phyloP scores from a whole-genome alignment of 1,140 invertebrate species.

The Drosophila melanica region DNA sequence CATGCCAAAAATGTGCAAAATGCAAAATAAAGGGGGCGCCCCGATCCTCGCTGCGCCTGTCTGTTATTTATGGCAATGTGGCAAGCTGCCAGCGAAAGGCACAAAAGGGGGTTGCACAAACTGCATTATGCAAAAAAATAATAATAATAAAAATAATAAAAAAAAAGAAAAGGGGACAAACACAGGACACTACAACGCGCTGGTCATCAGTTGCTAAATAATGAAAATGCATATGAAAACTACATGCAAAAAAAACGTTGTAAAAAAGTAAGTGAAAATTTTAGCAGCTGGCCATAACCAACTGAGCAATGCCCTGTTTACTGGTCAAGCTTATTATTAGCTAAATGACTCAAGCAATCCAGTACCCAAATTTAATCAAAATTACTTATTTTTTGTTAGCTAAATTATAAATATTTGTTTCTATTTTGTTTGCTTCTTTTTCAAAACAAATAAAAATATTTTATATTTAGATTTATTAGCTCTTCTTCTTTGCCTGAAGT shows the following conservation, averaged over 20 bases:
- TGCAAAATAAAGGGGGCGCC: conserved; percentile 57
- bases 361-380: too few species aligned
- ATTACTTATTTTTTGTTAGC: too few species aligned
- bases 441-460: too few species aligned
- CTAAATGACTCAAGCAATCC: too few species aligned
- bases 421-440: too few species aligned
- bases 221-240: conserved; percentile 29
- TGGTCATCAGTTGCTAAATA: conserved; percentile 26
- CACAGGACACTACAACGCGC: conserved; percentile 3
- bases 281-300: background rate
- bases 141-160: too few species aligned
- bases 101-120: conserved; percentile 29
- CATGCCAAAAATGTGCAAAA: conserved; percentile 53
- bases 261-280: background rate
- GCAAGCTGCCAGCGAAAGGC: conserved; percentile 43
- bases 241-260: conserved; percentile 4
- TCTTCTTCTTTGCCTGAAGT: too few species aligned
- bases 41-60: conserved; percentile 5
- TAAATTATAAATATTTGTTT: too few species aligned
- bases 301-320: background rate
- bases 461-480: too few species aligned
- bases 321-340: too few species aligned
- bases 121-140: conserved; percentile 37
- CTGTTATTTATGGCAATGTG: conserved; percentile 58
- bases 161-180: conserved; percentile 17